phyloP scores from a whole-genome alignment of 1,140 invertebrate species.

The Bombus sylvicola region DNA sequence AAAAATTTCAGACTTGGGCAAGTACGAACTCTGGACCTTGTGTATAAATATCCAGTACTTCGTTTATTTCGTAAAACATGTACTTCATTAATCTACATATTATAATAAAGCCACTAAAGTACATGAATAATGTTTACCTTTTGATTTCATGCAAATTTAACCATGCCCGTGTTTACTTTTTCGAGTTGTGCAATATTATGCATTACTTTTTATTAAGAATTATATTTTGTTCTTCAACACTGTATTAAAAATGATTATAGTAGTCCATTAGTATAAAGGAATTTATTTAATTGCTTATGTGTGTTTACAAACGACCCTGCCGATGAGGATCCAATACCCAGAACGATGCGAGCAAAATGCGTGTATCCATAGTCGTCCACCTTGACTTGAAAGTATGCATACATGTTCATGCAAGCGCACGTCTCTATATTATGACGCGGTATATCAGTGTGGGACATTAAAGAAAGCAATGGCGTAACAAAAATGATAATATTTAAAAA shows the following conservation, averaged over 20 bases:
- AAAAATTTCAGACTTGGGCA: background rate
- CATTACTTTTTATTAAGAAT: constrained; percentile 1
- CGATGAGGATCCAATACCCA: constrained; percentile 53
- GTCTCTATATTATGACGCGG: constrained; percentile 41
- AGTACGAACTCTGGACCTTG: constrained; percentile 30
- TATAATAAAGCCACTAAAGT: constrained; percentile 1
- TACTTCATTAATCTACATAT: constrained; percentile 13
- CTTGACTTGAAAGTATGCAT: constrained; percentile 52
- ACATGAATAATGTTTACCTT: background rate
- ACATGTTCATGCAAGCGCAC: constrained; percentile 39
- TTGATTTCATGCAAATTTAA: constrained; percentile 10
- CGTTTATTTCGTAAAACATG: constrained; percentile 3
- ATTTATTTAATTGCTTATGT: constrained; percentile 43
- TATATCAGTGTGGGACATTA: constrained; percentile 40
- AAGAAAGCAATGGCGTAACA: constrained; percentile 52
- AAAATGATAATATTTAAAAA: constrained; percentile 6
- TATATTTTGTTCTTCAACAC: constrained; percentile 11
- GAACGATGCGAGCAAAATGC: constrained; percentile 47
- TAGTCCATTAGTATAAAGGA: constrained; percentile 1
- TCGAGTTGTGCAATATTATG: background rate
- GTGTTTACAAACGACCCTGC: constrained; percentile 47
- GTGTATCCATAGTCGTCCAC: constrained; percentile 56
- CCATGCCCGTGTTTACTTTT: background rate
- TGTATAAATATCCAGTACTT: constrained; percentile 30
- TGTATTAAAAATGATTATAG: constrained; percentile 30